Base-by-base conservation (phyloP, 2,797 vertebrate species). In the Spinibarbus caldwelli region DNA sequence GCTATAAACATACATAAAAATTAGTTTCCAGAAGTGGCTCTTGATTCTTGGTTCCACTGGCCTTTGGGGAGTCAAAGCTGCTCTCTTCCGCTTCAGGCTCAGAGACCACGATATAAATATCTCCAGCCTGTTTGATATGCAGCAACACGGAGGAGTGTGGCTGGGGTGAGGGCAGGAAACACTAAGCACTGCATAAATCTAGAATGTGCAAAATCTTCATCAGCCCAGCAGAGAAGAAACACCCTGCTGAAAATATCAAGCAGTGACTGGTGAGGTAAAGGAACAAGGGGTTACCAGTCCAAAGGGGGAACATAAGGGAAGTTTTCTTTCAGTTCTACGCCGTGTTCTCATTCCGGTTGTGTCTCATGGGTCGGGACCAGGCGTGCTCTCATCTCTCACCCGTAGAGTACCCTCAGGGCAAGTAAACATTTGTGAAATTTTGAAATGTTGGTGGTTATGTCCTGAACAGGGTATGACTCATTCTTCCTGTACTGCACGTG, bases 371-470 rank as follows among this genome's bases (percentile, higher is more conserved):
- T 29, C n/a, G 15, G 34, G 73, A 54, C 83, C 62, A 70, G 66
- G 36, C n/a, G 12, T 84, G 62, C 64, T 41, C 73, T 77, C 73
- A 68, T 59, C 93, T 94, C 91, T 92, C 91, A 89, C 90, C 90
- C 91, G 94, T 92, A 92, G 91, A 94, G 95, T 94, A 94, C 93
- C 93, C 94, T 92, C 94, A 95, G 95, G 92, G 92, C 94, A 93
- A 86, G 68, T 73, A 72, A 82, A 82, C 71, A 52, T 83, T 76
- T 66, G 62, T 77, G 26, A 84, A 77, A 84, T 77, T 76, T 77
- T 34, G 41, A 84, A 67, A 77, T 52, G 47, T 84, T 76, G 45
- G 73, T 68, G 62, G 73, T 77, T 84, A 7, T 68, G 72, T 52
- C 2, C 34, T 77, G 34, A 82, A 82, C 11, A 66, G 45, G 19